Evolutionary conservation across 2,113 vertebrate genomes (phyloP).

Genomic region (Atherinomorus stipes): DNA sequence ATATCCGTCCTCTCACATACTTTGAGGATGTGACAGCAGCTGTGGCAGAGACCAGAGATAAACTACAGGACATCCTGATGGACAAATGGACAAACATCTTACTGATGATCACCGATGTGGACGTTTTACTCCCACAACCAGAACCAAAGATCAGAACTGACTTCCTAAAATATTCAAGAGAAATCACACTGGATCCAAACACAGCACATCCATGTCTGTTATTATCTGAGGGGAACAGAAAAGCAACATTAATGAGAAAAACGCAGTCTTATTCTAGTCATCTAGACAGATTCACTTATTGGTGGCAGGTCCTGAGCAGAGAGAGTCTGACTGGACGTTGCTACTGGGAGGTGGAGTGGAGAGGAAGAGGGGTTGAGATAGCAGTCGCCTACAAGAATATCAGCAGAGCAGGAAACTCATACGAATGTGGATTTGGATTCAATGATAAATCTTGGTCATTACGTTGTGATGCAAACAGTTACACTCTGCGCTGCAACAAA

Average conservation of each 20-base stretch:
- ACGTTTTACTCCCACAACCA: not conserved
- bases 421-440: constrained; percentile 15
- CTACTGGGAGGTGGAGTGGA: constrained; percentile 42
- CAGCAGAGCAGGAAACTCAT: not conserved
- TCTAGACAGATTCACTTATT: constrained; percentile 21
- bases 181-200: constrained; percentile 13
- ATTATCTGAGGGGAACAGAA: constrained; percentile 21
- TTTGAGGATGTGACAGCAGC: no score
- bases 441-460: constrained; percentile 29
- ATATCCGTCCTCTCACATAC: no score
- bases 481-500: not conserved
- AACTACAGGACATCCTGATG: no score
- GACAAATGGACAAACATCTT: not conserved
- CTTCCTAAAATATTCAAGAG: not conserved
- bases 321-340: constrained; percentile 21
- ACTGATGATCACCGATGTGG: not conserved
- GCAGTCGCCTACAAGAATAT: constrained; percentile 17
- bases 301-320: constrained; percentile 30
- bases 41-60: no score
- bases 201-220: constrained; percentile 2
- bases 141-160: not conserved
- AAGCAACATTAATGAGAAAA: not conserved
- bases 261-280: not conserved
- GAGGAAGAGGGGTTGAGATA: not conserved
- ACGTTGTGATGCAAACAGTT: not conserved